Conservation (phyloP, 1,140 invertebrate species). For the Callitettix versicolor region DNA sequence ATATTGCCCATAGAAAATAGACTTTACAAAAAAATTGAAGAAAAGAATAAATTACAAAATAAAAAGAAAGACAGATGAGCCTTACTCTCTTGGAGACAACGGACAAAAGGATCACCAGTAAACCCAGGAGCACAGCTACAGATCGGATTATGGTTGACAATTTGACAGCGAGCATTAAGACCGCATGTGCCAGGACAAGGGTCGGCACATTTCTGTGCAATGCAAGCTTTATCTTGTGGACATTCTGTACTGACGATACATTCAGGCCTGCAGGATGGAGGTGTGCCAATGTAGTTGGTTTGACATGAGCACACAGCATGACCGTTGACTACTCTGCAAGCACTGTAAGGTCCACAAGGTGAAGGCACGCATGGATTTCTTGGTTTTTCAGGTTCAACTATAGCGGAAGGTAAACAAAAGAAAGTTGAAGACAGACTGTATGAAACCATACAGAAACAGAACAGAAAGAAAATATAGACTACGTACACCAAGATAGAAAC, state of each 20-base stretch:
- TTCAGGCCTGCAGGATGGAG: slow-evolving; percentile 68
- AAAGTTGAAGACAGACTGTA: too few relatives aligned
- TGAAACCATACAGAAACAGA: too few relatives aligned
- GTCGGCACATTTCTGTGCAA: slow-evolving; percentile 75
- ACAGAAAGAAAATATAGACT: too few relatives aligned
- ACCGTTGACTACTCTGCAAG: slow-evolving; percentile 57
- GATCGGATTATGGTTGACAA: slow-evolving; percentile 74
- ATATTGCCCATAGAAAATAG: too few relatives aligned
- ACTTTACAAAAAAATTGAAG: too few relatives aligned
- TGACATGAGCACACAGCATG: slow-evolving; percentile 72
- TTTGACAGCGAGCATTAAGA: slow-evolving; percentile 67
- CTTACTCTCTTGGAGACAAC: slow-evolving; percentile 48
- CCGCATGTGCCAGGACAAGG: slow-evolving; percentile 76
- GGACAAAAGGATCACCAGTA: slow-evolving; percentile 73
- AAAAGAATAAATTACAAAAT: too few relatives aligned
- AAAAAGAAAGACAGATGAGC: not conserved
- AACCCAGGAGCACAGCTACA: slow-evolving; percentile 67
- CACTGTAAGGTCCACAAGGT: slow-evolving; percentile 67
- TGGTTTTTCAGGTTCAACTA: too few relatives aligned
- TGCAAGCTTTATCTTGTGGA: slow-evolving; percentile 61
- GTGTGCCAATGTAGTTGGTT: slow-evolving; percentile 59
- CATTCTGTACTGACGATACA: slow-evolving; percentile 77
- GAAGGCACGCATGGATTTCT: slow-evolving; percentile 54
- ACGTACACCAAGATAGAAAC: too few relatives aligned
- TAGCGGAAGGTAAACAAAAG: too few relatives aligned